Conservation (phyloP, 2,888 invertebrate genomes). For the Scaeva pyrastri region DNA sequence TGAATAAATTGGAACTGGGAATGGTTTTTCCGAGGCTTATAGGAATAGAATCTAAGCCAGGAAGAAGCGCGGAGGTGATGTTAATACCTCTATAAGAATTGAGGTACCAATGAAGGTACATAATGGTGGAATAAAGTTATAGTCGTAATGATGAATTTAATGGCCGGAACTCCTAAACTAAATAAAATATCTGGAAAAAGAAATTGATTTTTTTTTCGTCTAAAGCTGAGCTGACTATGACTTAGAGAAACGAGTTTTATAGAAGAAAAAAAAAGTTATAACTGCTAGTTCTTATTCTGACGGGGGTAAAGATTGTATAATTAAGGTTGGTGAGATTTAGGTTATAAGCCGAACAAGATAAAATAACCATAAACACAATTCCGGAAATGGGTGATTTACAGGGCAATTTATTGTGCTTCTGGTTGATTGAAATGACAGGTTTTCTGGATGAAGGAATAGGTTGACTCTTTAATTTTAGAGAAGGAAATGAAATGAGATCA, state of each 20-base stretch:
- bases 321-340: background rate
- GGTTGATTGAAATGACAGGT: background rate
- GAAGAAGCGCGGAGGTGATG: background rate
- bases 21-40: background rate
- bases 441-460: too few relatives aligned
- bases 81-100: background rate
- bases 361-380: background rate
- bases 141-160: constrained; percentile 60
- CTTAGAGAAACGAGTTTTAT: background rate
- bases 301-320: background rate
- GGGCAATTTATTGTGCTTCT: background rate
- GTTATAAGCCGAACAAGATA: background rate
- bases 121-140: constrained; percentile 15
- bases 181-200: constrained; percentile 50
- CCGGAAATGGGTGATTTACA: constrained; percentile 15
- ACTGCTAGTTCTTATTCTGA: background rate
- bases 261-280: background rate
- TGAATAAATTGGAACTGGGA: constrained; percentile 13
- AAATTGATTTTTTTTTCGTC: constrained; percentile 20
- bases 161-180: constrained; percentile 60
- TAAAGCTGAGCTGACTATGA: background rate
- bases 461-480: too few relatives aligned
- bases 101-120: background rate
- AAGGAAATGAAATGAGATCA: too few relatives aligned
- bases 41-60: background rate